phyloP scores from a whole-genome alignment of 2,113 vertebrate species.

The human region GRCh38 chr18:25187501-25188000 shows the following conservation, averaged over 20 bases:
- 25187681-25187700: conserved; percentile 89
- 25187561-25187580: conserved; percentile 94
- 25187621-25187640: conserved; percentile 88
- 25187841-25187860: conserved; percentile 95
- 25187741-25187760: conserved; percentile 96
- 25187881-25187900: conserved; percentile 96
- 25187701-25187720: conserved; percentile 89
- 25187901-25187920: conserved; percentile 95
- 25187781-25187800: conserved; percentile 93
- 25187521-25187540: conserved; percentile 90
- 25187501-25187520: conserved; percentile 85
- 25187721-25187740: conserved; percentile 91
- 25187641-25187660: conserved; percentile 92
- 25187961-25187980: conserved; percentile 92
- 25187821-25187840: conserved; percentile 92
- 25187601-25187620: conserved; percentile 94
- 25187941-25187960: conserved; percentile 96
- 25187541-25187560: conserved; percentile 91
- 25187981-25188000: conserved; percentile 93
- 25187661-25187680: conserved; percentile 92
- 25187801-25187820: conserved; percentile 93
- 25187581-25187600: conserved; percentile 95
- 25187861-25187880: conserved; percentile 98
- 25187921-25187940: conserved; percentile 96
- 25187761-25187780: conserved; percentile 93